A percentile compares a stretch with the other conserved stretches of the same genome.
Evolutionary conservation across 2,797 vertebrate species (phyloP).

Genomic region (Steatocranus sp.): DNA sequence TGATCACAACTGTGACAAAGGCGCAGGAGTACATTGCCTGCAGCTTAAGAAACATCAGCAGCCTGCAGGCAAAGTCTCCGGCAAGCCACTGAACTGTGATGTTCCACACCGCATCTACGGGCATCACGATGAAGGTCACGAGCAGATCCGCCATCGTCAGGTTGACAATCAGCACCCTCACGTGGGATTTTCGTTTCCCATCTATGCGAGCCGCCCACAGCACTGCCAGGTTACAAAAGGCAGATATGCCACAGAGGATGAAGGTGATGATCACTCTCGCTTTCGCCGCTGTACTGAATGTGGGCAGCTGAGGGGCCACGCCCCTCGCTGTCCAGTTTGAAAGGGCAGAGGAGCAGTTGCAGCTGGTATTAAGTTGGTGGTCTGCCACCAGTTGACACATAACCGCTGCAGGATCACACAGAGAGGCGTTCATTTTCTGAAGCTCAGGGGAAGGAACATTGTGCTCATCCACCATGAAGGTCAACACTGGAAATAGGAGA

Average conservation of each 20-base stretch:
- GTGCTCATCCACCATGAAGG: constrained; percentile 16
- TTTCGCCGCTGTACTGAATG: constrained; percentile 81
- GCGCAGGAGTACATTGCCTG: constrained; percentile 86
- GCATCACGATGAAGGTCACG: constrained; percentile 85
- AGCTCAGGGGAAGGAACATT: constrained; percentile 12
- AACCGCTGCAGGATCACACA: constrained; percentile 15
- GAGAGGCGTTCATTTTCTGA: constrained; percentile 47
- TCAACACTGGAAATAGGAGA: constrained; percentile 3
- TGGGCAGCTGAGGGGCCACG: constrained; percentile 60
- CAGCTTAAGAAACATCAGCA: constrained; percentile 87
- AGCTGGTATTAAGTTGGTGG: constrained; percentile 31
- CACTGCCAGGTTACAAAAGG: constrained; percentile 79
- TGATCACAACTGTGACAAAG: constrained; percentile 87
- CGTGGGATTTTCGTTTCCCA: constrained; percentile 73
- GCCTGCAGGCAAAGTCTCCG: constrained; percentile 76
- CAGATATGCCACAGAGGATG: constrained; percentile 74
- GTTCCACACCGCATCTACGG: constrained; percentile 84
- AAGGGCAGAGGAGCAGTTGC: constrained; percentile 23
- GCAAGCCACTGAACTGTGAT: constrained; percentile 86
- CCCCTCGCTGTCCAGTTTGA: constrained; percentile 32
- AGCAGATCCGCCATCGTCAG: constrained; percentile 81
- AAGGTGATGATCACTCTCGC: constrained; percentile 79
- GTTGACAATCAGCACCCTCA: constrained; percentile 81
- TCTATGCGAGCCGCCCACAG: constrained; percentile 70
- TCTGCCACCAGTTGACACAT: constrained; percentile 30